These are phyloP conservation scores for Chauna torquata DNA, from an alignment of 2,113 vertebrate genomes.

Conservation along the genomic window DNA sequence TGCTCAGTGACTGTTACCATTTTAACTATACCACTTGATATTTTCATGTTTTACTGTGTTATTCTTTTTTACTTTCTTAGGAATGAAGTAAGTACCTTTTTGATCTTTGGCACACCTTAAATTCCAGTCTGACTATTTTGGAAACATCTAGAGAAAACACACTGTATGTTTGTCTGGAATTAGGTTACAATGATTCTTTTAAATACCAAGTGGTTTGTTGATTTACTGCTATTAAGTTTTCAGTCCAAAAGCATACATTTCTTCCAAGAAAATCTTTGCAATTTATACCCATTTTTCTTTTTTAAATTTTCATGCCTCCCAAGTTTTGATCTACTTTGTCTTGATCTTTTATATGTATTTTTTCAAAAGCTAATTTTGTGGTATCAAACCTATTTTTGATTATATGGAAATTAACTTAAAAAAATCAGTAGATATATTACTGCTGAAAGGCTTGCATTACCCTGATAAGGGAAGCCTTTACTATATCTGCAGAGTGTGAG, in stretches of 20 bases:
- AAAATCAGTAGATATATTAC: neutral
- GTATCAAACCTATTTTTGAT: neutral
- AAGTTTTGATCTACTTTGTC: neutral
- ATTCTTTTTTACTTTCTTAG: neutral
- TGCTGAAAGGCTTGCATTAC: neutral
- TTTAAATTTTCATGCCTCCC: neutral
- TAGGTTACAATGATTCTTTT: neutral
- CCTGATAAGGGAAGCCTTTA: neutral
- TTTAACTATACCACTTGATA: neutral
- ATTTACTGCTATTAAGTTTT: neutral
- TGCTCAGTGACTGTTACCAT: neutral
- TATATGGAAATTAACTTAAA: neutral
- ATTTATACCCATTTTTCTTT: neutral
- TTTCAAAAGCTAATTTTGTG: neutral
- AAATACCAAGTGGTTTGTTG: neutral
- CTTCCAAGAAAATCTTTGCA: neutral
- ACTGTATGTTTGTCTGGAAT: neutral
- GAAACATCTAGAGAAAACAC: neutral
- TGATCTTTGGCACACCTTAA: neutral
- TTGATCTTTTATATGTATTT: neutral
- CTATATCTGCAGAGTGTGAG: neutral
- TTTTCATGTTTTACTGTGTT: neutral
- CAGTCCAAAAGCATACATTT: neutral
- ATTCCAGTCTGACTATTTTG: neutral
- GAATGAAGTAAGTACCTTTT: neutral